Evolutionary conservation across 1,140 invertebrate genomes (phyloP).

Genomic region (Oreohelix idahoensis): DNA sequence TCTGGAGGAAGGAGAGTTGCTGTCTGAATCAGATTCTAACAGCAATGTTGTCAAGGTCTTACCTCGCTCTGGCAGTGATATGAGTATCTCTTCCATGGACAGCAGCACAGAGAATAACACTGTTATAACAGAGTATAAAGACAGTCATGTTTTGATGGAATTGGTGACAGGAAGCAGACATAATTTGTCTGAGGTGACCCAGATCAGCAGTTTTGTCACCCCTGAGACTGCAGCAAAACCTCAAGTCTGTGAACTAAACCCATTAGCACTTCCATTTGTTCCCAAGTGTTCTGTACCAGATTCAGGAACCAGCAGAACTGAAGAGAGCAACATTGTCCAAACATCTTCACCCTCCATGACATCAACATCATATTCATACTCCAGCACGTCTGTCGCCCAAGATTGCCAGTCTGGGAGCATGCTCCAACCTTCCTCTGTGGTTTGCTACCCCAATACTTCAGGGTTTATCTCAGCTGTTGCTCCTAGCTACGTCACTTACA

Average conservation of each 20-base stretch:
- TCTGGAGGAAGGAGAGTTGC: not conserved
- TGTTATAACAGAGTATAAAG: not conserved
- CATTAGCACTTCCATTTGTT: not conserved
- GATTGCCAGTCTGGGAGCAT: too few species aligned
- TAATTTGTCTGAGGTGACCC: not conserved
- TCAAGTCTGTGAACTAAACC: not conserved
- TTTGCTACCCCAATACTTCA: too few species aligned
- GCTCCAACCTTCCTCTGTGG: too few species aligned
- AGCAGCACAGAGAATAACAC: not conserved
- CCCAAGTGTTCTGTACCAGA: not conserved
- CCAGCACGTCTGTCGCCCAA: too few species aligned
- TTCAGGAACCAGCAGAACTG: too few species aligned
- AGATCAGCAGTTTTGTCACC: not conserved
- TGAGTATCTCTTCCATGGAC: not conserved
- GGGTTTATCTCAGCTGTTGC: too few species aligned
- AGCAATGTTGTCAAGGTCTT: not conserved
- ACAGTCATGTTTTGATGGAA: not conserved
- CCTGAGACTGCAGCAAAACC: not conserved
- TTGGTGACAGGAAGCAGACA: not conserved
- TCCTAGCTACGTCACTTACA: too few species aligned
- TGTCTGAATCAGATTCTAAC: not conserved
- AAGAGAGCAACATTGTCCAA: not conserved
- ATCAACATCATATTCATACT: not conserved
- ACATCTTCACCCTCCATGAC: not conserved
- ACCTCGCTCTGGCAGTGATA: not conserved